Evolutionary conservation across 2,797 vertebrate species (phyloP).

Genomic region (Potorous gilbertii): DNA sequence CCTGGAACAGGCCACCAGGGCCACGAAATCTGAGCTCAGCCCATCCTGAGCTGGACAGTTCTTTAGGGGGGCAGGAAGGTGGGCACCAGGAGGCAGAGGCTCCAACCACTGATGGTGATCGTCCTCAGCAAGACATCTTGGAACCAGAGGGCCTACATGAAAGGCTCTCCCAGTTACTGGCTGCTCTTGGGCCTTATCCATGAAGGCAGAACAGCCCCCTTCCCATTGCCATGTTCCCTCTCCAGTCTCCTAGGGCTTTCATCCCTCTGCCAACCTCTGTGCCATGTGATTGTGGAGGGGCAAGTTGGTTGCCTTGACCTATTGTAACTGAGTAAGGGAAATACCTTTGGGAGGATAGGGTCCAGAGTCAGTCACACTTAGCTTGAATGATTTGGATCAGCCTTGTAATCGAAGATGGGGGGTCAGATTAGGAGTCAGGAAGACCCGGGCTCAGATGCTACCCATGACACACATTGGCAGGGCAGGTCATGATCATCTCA

Average conservation of each 20-base stretch:
- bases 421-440: neutral
- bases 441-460: neutral
- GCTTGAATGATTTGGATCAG: neutral
- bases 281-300: neutral
- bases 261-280: neutral
- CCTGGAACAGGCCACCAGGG: neutral
- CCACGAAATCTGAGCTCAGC: neutral
- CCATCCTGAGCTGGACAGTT: neutral
- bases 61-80: neutral
- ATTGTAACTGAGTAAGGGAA: neutral
- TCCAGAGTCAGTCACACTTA: neutral
- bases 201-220: neutral
- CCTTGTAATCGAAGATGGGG: neutral
- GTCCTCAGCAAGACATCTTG: neutral
- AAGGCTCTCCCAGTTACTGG: neutral
- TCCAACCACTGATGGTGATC: neutral
- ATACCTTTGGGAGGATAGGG: neutral
- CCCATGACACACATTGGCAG: neutral
- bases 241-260: neutral
- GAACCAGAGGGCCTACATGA: neutral
- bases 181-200: neutral
- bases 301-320: neutral
- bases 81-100: neutral
- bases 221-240: neutral
- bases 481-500: neutral